Evolutionary conservation across 2,113 vertebrate species (phyloP), one percentile per base, ranked within the genome.

Genomic region (Toxotes chatareus): DNA sequence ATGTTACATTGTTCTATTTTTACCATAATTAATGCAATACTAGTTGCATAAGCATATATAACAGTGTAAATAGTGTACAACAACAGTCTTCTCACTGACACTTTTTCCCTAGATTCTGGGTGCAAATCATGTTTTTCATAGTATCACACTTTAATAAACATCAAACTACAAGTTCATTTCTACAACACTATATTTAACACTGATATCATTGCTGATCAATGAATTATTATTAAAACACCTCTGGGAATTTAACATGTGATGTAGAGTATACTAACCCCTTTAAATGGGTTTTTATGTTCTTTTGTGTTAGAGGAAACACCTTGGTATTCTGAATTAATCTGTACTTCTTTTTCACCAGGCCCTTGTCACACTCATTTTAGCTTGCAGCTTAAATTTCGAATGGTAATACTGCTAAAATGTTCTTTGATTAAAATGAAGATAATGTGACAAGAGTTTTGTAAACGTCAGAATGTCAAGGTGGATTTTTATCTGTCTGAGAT

Each of bases 161-260:
- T 56, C 38, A 38, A 67, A 60, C 59, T 71, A 61, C 23, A 53
- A 38, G 8, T 56, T 76, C 12, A 86, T 81, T 83, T 67, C 49
- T 44, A 82, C 32, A 47, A 66, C 60, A 9, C 17, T 60, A 16
- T 88, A 83, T 70, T 80, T 42, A 83, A 71, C 76, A 73, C 49
- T 5, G 31, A 60, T 75, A 23, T 44, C 19, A 11, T 81, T 73
- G 62, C 68, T 73, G 81, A 81, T 82, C 17, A 70, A 63, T 77
- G 8, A 78, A 63, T 70, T 87, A 76, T 64, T 78, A 67, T 82
- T 36, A 62, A 79, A 83, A 85, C 62, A 85, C 86, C 88, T 93
- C 90, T 91, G 89, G 88, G 89, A 92, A 80, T 85, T 83, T 67
- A 88, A 86, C 60, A 49, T 81, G 65, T 90, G 72, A 80, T 86